phyloP scores from a whole-genome alignment of 2,888 invertebrate genomes.

The Bedellia somnulentella region DNA sequence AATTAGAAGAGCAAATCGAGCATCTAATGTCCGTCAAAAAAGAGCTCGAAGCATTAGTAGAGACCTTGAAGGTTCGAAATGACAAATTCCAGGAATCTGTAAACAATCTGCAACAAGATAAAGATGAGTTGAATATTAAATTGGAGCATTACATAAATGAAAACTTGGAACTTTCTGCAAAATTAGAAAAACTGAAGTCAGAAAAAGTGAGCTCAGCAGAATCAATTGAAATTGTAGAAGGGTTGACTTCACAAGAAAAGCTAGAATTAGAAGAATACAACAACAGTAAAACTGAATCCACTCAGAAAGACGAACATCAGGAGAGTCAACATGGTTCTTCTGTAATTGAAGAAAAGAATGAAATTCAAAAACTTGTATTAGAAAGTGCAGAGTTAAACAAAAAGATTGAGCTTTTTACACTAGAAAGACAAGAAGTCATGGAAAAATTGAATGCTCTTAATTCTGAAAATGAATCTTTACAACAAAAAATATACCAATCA shows the following conservation, averaged over 20 bases:
- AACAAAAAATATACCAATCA: constrained; percentile 48
- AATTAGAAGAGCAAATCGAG: constrained; percentile 77
- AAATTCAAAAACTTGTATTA: constrained; percentile 62
- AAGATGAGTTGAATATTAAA: constrained; percentile 62
- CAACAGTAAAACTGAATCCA: constrained; percentile 19
- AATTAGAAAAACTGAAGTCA: constrained; percentile 70
- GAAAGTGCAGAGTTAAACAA: constrained; percentile 67
- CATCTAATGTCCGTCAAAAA: constrained; percentile 50
- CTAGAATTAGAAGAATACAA: constrained; percentile 70
- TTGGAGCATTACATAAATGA: constrained; percentile 69
- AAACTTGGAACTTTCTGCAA: constrained; percentile 73
- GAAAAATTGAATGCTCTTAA: constrained; percentile 67
- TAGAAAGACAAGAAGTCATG: constrained; percentile 70
- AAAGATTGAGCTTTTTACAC: constrained; percentile 69
- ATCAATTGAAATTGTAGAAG: constrained; percentile 75
- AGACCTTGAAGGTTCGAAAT: constrained; percentile 51
- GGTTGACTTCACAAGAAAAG: constrained; percentile 70
- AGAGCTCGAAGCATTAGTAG: constrained; percentile 47
- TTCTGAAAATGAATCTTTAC: constrained; percentile 61
- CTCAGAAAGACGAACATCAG: constrained; percentile 13
- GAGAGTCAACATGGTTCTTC: constrained; percentile 14
- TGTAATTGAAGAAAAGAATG: constrained; percentile 32
- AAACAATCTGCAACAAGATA: constrained; percentile 61
- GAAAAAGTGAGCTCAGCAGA: constrained; percentile 75
- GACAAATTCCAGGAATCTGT: constrained; percentile 56